Conservation (phyloP, 2,113 vertebrate species). For the Neolamprologus hecqui region DNA sequence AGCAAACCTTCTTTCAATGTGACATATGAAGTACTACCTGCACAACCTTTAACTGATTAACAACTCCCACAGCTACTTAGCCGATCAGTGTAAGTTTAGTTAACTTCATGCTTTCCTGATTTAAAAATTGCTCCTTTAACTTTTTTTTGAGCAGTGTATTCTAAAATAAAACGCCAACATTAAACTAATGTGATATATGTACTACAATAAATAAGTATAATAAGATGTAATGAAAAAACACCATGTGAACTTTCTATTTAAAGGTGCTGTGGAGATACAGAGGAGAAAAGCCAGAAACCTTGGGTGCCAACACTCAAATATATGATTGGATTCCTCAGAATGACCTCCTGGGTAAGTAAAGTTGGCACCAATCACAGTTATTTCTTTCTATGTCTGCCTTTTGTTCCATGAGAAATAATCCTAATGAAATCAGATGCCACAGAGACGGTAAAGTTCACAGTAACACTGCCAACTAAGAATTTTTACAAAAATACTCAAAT, state of each 20-base stretch:
- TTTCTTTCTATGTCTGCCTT: not conserved
- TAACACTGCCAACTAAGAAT: not conserved
- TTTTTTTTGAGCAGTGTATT: too few species aligned
- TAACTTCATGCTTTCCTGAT: too few species aligned
- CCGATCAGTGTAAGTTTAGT: not conserved
- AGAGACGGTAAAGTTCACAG: not conserved
- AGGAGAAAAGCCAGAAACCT: not conserved
- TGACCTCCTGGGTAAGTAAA: not conserved
- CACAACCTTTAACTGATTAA: not conserved
- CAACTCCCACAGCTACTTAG: rapidly evolving
- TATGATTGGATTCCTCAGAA: not conserved
- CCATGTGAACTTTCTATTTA: not conserved
- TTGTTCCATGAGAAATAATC: rapidly evolving
- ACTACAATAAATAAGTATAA: not conserved
- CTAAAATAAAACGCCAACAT: rapidly evolving
- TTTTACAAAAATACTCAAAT: not conserved
- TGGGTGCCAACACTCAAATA: not conserved
- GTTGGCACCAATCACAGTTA: not conserved
- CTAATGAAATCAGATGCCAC: not conserved
- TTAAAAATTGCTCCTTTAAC: too few species aligned
- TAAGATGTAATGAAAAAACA: not conserved
- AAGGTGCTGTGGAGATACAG: not conserved
- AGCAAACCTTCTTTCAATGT: not conserved
- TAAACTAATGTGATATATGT: not conserved
- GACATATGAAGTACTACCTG: not conserved